Evolutionary conservation across 2,797 vertebrate species (phyloP).

Genomic region (Taenioides sp.): DNA sequence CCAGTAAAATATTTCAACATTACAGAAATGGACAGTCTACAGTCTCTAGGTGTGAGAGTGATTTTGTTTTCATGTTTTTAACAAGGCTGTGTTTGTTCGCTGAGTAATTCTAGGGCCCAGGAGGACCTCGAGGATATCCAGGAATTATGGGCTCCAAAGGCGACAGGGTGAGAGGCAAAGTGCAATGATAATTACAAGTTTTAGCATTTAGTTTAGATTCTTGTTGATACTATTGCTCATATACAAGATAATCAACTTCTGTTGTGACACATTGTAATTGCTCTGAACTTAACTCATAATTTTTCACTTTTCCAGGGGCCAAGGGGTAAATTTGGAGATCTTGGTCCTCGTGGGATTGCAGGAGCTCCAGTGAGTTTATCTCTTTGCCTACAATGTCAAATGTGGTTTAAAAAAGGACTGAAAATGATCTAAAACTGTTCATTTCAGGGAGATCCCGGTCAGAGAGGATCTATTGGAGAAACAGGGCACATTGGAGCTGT

Average conservation of each 20-base stretch:
- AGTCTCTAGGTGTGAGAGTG: not conserved
- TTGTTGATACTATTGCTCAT: too few species aligned
- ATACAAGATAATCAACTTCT: not conserved
- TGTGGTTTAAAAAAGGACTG: not conserved
- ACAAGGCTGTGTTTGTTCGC: slow-evolving; percentile 41
- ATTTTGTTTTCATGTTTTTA: slow-evolving; percentile 3
- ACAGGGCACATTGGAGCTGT: slow-evolving; percentile 81
- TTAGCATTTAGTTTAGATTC: too few species aligned
- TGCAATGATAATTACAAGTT: too few species aligned
- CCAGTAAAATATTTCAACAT: slow-evolving; percentile 84
- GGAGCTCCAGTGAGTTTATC: slow-evolving; percentile 83
- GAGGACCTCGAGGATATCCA: slow-evolving; percentile 85
- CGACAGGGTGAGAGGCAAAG: slow-evolving; percentile 81
- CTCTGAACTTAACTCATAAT: not conserved
- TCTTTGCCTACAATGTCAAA: not conserved
- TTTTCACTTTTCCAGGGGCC: slow-evolving; percentile 74
- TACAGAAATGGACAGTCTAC: not conserved
- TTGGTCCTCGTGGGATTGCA: slow-evolving; percentile 84
- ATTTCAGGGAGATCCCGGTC: slow-evolving; percentile 88
- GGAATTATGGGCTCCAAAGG: slow-evolving; percentile 88
- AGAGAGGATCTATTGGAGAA: slow-evolving; percentile 87
- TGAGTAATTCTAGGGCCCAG: slow-evolving; percentile 81
- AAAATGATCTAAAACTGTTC: slow-evolving; percentile 2
- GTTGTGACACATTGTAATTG: too few species aligned
- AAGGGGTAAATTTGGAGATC: slow-evolving; percentile 82